phyloP scores from a whole-genome alignment of 2,888 invertebrate genomes.

The Acanthoscelides obtectus region DNA sequence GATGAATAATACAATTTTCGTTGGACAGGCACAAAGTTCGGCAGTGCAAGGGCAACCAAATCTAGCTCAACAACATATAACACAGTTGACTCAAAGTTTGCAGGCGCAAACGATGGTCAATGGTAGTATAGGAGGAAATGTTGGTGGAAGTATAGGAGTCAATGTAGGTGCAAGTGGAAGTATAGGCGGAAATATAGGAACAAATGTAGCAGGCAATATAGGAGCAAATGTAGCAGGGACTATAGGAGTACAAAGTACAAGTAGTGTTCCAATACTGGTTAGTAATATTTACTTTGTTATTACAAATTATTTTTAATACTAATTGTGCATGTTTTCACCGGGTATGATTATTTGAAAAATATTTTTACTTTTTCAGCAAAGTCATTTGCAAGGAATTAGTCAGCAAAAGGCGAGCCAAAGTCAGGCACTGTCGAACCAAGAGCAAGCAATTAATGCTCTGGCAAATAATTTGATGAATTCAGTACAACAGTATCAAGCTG shows the following conservation, averaged over 20 bases:
- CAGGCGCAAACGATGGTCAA: conserved; percentile 37
- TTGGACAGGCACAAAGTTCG: conserved; percentile 21
- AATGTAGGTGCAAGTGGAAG: too few relatives aligned
- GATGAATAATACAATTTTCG: neutral
- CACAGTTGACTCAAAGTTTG: conserved; percentile 33
- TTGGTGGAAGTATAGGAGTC: too few relatives aligned
- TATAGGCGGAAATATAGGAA: too few relatives aligned
- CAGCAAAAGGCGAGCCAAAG: conserved; percentile 20
- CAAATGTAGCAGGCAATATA: too few relatives aligned
- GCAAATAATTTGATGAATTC: conserved; percentile 79
- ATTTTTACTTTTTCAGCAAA: conserved; percentile 25
- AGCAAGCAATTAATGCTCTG: conserved; percentile 69
- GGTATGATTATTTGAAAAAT: neutral
- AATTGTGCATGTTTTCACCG: neutral
- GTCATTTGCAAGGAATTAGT: conserved; percentile 29
- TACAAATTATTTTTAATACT: neutral
- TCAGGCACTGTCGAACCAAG: conserved; percentile 39
- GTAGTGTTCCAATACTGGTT: conserved; percentile 68
- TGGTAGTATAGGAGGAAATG: conserved; percentile 7
- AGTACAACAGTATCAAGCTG: conserved; percentile 72
- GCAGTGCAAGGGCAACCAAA: conserved; percentile 12
- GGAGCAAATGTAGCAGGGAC: conserved; percentile 15
- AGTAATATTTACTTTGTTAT: conserved; percentile 34
- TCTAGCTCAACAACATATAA: conserved; percentile 36
- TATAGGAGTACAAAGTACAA: conserved; percentile 50